Evolutionary conservation across 2,888 invertebrate species (phyloP), one percentile per base, ranked within the genome.

Genomic region (Thysanoteuthis rhombus): DNA sequence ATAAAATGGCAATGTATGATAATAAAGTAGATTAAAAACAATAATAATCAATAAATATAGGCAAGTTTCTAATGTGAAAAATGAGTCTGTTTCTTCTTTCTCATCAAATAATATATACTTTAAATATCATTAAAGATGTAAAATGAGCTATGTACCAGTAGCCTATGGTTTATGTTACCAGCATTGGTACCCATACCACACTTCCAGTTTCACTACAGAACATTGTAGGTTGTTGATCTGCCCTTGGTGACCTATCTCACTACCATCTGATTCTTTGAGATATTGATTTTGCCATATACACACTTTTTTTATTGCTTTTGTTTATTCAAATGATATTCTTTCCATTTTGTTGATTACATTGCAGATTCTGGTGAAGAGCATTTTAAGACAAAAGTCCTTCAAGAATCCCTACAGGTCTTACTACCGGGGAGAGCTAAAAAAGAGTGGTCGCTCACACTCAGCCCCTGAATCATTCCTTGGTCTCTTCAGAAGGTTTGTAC

Each of bases 361-460:
- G 36, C 96, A 97, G 97, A 99, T 99, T 95, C 98, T 99, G 95
- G 99, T 99, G 96, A 99, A 99, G 97, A 99, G 99, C 52, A 99
- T 99, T 98, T 98, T 99, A 94, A 99, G 98, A 97, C 99, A 99
- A 96, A 99, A 98, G 97, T 99, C 99, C 94, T 99, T 99, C 97
- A 98, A 98, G 95, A 97, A 97, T 95, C 97, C 97, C 10, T 97
- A 97, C 96, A 96, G 96, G 94, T 97, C 95, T 90, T 95, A 95
- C 28, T 95, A 95, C 45, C 95, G 96, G 91, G 97, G 96, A 94
- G 96, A 96, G 38, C 98, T 98, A 95, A 97, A 97, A 93, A 97
- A 97, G 92, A 97, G 98, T 89, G 98, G 98, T 6, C 97, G 98
- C 93, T 98, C 98, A 36, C 98, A 98, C 96, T 98, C 98, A 22